phyloP scores from a whole-genome alignment of 2,888 invertebrate species.

The Cataglyphis rosenhaueri region DNA sequence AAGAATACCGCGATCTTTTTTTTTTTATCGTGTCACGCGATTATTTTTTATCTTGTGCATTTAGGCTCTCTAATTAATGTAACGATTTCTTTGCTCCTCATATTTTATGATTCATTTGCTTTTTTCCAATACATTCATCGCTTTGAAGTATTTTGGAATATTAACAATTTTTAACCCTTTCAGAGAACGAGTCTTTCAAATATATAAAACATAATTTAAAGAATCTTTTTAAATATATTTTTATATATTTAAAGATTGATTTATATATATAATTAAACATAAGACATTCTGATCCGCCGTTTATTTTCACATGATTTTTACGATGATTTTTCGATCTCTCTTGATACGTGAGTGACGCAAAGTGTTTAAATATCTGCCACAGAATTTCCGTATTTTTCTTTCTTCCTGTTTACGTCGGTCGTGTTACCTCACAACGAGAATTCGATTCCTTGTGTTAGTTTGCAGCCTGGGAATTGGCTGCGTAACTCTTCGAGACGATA shows the following conservation, averaged over 20 bases:
- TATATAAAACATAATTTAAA: neutral
- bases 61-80: slow-evolving; percentile 36
- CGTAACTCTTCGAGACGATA: slow-evolving; percentile 12
- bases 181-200: neutral
- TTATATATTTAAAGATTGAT: neutral
- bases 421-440: neutral
- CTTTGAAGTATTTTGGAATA: neutral
- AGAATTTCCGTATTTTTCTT: slow-evolving; percentile 6
- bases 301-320: neutral
- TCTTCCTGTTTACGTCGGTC: slow-evolving; percentile 47
- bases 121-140: neutral
- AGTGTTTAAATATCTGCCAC: slow-evolving; percentile 2
- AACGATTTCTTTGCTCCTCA: neutral
- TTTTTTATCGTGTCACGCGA: slow-evolving; percentile 34
- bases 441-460: slow-evolving; percentile 1
- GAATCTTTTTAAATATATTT: neutral
- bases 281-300: neutral
- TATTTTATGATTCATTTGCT: slow-evolving; percentile 22
- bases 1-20: slow-evolving; percentile 2
- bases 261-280: neutral
- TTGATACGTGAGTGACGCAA: neutral
- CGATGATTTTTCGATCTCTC: neutral
- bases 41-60: slow-evolving; percentile 25
- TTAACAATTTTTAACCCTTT: neutral
- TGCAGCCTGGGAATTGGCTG: neutral